Conservation (phyloP, 2,113 vertebrate species). For the Oplegnathus fasciatus region DNA sequence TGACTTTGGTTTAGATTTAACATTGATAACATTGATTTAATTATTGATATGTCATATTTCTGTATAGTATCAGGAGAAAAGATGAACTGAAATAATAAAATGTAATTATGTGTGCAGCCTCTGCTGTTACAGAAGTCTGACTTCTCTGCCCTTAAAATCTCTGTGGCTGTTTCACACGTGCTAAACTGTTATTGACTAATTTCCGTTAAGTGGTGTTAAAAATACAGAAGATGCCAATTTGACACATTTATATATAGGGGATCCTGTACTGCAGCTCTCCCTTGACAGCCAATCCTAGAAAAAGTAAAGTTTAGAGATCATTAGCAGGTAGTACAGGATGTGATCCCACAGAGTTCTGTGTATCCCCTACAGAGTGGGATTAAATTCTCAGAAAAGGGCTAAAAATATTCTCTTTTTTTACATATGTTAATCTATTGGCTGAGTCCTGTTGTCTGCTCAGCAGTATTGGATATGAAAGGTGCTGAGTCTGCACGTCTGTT, state of each 20-base stretch:
- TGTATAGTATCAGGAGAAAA: too few relatives aligned
- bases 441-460: not conserved
- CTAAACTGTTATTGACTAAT: not conserved
- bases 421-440: constrained; percentile 1
- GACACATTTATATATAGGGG: not conserved
- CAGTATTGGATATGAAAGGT: not conserved
- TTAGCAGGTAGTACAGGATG: not conserved
- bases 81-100: too few relatives aligned
- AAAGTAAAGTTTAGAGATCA: not conserved
- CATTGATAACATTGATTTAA: too few relatives aligned
- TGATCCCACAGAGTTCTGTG: not conserved
- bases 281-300: not conserved
- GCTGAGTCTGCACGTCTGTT: not conserved
- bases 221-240: not conserved
- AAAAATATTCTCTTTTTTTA: not conserved
- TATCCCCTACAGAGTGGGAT: not conserved
- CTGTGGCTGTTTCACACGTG: not conserved
- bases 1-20: not conserved
- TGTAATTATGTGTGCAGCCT: too few relatives aligned
- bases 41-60: too few relatives aligned
- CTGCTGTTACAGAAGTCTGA: too few relatives aligned
- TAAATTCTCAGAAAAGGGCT: not conserved
- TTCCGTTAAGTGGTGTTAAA: not conserved
- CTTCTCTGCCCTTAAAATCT: too few relatives aligned
- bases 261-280: not conserved